Percentiles rank a stretch among this genome's conserved stretches.
These are phyloP conservation scores for Echinarachnius parma DNA, from an alignment of 53 echinoderm and acorn worm species.

Conservation along the genomic window DNA sequence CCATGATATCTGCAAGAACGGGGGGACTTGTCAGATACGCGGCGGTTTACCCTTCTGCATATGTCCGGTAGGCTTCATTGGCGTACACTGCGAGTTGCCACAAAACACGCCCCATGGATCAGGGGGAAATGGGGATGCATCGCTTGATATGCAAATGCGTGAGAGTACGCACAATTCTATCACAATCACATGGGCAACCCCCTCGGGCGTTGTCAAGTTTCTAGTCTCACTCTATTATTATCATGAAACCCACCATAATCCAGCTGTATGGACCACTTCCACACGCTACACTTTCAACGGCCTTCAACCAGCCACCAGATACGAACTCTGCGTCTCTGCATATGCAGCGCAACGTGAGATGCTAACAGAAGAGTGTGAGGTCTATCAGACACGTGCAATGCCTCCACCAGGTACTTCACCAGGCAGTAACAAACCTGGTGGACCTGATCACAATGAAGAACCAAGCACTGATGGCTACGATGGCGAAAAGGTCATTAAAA, in stretches of 20 bases:
- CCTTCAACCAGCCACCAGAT: no score
- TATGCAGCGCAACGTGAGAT: not conserved
- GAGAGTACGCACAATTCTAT: no score
- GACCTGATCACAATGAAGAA: not conserved
- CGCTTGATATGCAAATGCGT: no score
- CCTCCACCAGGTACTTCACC: no score
- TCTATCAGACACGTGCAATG: not conserved
- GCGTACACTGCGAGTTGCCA: slow-evolving; percentile 1
- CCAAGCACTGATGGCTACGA: not conserved
- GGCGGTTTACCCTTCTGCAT: not conserved
- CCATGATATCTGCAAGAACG: slow-evolving; percentile 10
- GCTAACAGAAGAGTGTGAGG: slow-evolving; percentile 10
- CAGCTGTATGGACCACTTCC: no score
- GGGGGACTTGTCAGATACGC: slow-evolving; percentile 1
- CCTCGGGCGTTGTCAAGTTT: no score
- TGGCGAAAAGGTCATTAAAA: slow-evolving; percentile 10
- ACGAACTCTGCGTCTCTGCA: slow-evolving; percentile 19
- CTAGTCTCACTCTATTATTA: no score
- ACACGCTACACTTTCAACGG: no score
- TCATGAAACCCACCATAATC: no score
- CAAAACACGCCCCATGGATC: no score
- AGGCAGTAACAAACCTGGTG: not conserved
- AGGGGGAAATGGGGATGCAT: no score
- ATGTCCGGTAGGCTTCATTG: slow-evolving; percentile 1
- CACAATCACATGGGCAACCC: no score